Conservation (phyloP, 1,140 invertebrate species). For the Bombyx mori region DNA sequence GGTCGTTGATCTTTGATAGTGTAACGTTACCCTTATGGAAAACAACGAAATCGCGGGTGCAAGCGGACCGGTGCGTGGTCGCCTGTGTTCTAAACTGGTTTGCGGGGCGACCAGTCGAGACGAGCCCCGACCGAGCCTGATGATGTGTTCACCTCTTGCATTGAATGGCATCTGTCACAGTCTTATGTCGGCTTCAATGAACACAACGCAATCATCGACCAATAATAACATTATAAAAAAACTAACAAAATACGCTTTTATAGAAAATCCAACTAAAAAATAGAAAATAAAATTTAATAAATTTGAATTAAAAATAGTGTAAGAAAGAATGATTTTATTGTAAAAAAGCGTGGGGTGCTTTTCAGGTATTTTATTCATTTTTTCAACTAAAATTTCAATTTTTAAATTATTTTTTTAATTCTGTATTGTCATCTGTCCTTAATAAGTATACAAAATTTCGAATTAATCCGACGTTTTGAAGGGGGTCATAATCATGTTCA, state of each 20-base stretch:
- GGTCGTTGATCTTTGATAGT: constrained; percentile 19
- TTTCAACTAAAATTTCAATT: neutral
- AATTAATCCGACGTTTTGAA: too few relatives aligned
- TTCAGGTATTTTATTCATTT: neutral
- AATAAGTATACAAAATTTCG: neutral
- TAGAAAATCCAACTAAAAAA: too few relatives aligned
- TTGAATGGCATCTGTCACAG: constrained; percentile 29
- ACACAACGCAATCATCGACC: neutral
- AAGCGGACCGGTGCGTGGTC: constrained; percentile 21
- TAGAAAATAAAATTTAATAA: too few relatives aligned
- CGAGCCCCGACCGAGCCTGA: constrained; percentile 1
- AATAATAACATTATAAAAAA: neutral
- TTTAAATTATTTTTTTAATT: neutral
- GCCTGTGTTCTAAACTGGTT: constrained; percentile 44
- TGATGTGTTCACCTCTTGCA: constrained; percentile 16
- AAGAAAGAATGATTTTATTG: too few relatives aligned
- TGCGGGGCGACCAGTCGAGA: constrained; percentile 24
- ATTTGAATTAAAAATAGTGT: too few relatives aligned
- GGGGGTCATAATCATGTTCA: too few relatives aligned
- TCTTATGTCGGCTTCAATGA: constrained; percentile 5
- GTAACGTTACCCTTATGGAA: constrained; percentile 32
- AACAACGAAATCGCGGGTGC: constrained; percentile 45
- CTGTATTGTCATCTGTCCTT: neutral
- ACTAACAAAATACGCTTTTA: too few relatives aligned
- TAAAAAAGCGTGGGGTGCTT: too few relatives aligned